phyloP scores from a whole-genome alignment of 2,113 vertebrate species.

The Urocolius indicus region DNA sequence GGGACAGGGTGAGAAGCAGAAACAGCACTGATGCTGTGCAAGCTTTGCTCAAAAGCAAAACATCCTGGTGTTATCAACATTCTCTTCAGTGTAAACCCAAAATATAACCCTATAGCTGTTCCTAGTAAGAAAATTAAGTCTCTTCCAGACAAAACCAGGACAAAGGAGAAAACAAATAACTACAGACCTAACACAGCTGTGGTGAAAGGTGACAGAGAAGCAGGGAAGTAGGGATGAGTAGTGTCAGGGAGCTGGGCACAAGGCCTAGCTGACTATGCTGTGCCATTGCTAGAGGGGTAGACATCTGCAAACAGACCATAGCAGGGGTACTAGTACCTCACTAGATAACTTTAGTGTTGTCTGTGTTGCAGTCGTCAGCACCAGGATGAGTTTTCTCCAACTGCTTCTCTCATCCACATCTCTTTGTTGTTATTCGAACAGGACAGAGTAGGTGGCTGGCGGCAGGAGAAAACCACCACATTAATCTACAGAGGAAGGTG shows the following conservation, averaged over 20 bases:
- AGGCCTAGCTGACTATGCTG: accelerated
- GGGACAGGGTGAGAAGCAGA: too few species aligned
- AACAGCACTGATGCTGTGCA: too few species aligned
- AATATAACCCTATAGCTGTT: too few species aligned
- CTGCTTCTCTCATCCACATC: neutral
- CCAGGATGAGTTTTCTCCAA: neutral
- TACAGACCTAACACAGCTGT: neutral
- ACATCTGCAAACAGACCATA: neutral
- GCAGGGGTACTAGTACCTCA: neutral
- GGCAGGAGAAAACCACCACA: neutral
- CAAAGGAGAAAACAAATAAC: neutral
- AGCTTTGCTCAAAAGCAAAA: too few species aligned
- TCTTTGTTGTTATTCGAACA: neutral
- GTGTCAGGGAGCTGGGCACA: neutral
- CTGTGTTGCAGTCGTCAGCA: neutral
- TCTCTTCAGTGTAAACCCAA: too few species aligned
- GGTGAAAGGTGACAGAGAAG: neutral
- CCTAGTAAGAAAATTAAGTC: too few species aligned
- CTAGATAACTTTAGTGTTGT: neutral
- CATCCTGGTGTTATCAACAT: too few species aligned
- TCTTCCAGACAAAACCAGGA: too few species aligned
- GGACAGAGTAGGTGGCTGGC: neutral
- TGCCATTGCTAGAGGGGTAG: neutral
- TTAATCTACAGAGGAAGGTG: neutral
- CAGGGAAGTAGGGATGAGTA: neutral